Conservation (phyloP, 2,888 invertebrate genomes). For the Girardia tigrina region DNA sequence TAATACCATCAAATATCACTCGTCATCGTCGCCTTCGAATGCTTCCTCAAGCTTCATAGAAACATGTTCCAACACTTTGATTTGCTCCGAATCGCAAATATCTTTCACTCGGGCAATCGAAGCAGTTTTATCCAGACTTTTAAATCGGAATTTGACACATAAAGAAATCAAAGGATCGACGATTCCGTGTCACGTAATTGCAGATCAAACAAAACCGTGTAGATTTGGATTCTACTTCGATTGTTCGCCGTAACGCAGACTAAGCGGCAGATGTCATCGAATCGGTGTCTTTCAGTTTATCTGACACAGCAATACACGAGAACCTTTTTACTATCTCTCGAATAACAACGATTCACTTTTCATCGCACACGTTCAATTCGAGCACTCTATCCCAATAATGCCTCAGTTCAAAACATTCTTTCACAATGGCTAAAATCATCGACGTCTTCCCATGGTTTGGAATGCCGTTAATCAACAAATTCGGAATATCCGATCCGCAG, state of each 20-base stretch:
- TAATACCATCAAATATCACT: too few species aligned
- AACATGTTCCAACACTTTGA: conserved; percentile 60
- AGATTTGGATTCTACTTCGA: conserved; percentile 83
- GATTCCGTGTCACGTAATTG: conserved; percentile 90
- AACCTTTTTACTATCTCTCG: conserved; percentile 89
- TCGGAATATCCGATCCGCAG: too few species aligned
- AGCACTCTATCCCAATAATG: conserved; percentile 61
- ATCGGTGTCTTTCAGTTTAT: conserved; percentile 65
- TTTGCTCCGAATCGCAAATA: conserved; percentile 67
- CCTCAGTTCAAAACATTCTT: too few species aligned
- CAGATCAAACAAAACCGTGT: conserved; percentile 94
- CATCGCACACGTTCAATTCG: conserved; percentile 93
- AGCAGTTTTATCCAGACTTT: conserved; percentile 59
- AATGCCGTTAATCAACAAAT: too few species aligned
- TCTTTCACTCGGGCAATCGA: conserved; percentile 57
- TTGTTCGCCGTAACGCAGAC: conserved; percentile 82
- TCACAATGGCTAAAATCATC: too few species aligned
- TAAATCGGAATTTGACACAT: conserved; percentile 93
- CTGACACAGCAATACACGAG: conserved; percentile 73
- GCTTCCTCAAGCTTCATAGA: conserved; percentile 67
- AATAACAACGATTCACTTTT: conserved; percentile 89
- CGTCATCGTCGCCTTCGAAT: conserved; percentile 89
- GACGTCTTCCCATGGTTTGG: too few species aligned
- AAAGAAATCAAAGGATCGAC: conserved; percentile 92
- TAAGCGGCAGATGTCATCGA: conserved; percentile 86